Base-by-base conservation (phyloP, 1,140 invertebrate genomes). In the Trachymyrmex cornetzi region DNA sequence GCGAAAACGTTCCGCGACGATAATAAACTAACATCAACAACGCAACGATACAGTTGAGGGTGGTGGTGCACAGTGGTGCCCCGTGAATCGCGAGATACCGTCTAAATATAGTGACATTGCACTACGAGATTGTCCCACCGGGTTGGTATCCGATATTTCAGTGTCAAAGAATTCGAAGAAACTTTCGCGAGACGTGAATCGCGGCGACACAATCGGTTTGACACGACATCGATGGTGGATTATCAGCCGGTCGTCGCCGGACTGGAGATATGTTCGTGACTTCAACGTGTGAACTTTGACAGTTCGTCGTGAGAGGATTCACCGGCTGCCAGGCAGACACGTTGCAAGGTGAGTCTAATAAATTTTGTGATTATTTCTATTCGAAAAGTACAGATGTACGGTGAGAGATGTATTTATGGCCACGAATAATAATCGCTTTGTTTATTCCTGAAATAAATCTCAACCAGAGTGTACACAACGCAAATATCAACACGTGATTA, bases 191-290 rank as follows among this genome's bases (percentile, higher is more conserved):
- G 9, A 44, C 38, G 38, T 44, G 38, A 66, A 61, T 84, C 22
- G 22, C 30, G 50, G 16, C 50, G 27, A n/a, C 16, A 55, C 24
- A 12, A 69, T 22, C 48, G 27, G 55, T 44, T 44, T 80, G 63
- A 82, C 84, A 61, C 64, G 34, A 48, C 63, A 57, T 57, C n/a
- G 38, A 61, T 79, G 61, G 48, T 81, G 77, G 77, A 80, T 61
- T 71, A 69, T 61, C 64, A 53, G 27, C 44, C n/a, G 64, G 81
- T 77, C 64, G 19, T 38, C 14, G 22, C 55, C 50, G 57, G 72
- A 50, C 27, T 30, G 30, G 55, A 88, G 89, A 90, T 89, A 90
- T 91, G 89, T 90, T 87, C 88, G 89, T 90, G 90, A 90, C 89
- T 75, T 87, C 82, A 69, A 77, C 79, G 74, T 90, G 89, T 90